phyloP scores from a whole-genome alignment of 2,113 vertebrate genomes.

The Larimichthys crocea region DNA sequence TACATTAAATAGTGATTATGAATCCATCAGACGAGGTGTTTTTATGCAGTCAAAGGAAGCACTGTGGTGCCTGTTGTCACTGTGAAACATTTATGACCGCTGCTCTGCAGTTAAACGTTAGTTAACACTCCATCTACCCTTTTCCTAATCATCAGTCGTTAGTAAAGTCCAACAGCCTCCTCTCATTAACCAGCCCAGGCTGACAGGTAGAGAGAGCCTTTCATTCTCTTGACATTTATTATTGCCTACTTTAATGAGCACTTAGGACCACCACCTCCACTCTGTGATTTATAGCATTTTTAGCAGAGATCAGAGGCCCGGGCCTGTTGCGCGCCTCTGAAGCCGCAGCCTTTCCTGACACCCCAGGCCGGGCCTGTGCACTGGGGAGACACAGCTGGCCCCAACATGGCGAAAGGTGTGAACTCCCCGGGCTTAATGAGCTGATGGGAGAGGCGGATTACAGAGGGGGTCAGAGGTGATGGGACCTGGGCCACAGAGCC shows the following conservation, averaged over 20 bases:
- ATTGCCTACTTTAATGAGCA: constrained; percentile 80
- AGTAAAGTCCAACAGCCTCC: constrained; percentile 59
- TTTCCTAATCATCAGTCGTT: constrained; percentile 68
- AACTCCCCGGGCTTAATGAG: constrained; percentile 80
- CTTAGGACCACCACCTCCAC: constrained; percentile 75
- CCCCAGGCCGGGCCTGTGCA: constrained; percentile 53
- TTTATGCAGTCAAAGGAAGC: constrained; percentile 18
- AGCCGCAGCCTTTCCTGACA: constrained; percentile 77
- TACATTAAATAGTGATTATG: background rate
- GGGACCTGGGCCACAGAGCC: constrained; percentile 67
- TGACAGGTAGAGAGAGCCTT: constrained; percentile 73
- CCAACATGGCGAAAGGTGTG: constrained; percentile 84
- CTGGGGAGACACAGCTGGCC: constrained; percentile 77
- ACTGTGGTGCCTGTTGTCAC: constrained; percentile 48
- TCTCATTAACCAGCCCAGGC: constrained; percentile 71
- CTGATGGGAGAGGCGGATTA: constrained; percentile 77
- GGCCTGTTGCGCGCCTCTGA: constrained; percentile 58
- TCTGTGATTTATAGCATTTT: constrained; percentile 78
- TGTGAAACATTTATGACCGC: constrained; percentile 50
- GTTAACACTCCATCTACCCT: constrained; percentile 75
- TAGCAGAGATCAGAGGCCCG: constrained; percentile 80
- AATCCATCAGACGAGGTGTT: constrained; percentile 8
- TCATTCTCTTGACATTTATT: constrained; percentile 78
- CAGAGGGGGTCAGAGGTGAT: constrained; percentile 72
- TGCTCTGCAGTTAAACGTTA: constrained; percentile 68